These are phyloP conservation scores for Heliconius eleuchia DNA, from an alignment of 1,140 invertebrate genomes.

Conservation along the genomic window DNA sequence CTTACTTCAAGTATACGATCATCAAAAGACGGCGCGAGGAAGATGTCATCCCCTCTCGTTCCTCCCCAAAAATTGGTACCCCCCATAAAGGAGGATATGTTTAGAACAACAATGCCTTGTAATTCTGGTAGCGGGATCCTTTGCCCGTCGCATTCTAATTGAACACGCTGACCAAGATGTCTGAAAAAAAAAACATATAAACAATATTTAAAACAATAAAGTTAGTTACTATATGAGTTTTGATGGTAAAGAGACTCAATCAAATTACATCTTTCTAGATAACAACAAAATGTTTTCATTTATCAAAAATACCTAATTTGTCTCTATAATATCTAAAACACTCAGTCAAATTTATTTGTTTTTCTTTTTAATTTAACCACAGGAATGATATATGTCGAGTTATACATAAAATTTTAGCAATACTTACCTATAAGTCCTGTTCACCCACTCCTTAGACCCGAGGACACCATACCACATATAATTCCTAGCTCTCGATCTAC, in stretches of 20 bases:
- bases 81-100: slow-evolving; percentile 99
- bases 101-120: slow-evolving; percentile 98
- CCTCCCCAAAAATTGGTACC: slow-evolving; percentile 99
- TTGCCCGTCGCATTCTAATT: slow-evolving; percentile 95
- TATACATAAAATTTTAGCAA: neutral
- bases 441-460: slow-evolving; percentile 94
- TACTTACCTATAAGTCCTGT: slow-evolving; percentile 92
- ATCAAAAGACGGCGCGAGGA: slow-evolving; percentile 94
- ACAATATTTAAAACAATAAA: too few species aligned
- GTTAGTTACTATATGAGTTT: too few species aligned
- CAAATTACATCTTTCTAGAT: too few species aligned
- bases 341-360: too few species aligned
- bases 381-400: too few species aligned
- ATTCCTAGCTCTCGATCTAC: slow-evolving; percentile 95
- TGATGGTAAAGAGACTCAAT: too few species aligned
- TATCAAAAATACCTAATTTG: too few species aligned
- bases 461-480: slow-evolving; percentile 99
- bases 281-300: too few species aligned
- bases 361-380: too few species aligned
- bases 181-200: slow-evolving; percentile 44
- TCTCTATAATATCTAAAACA: too few species aligned
- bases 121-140: slow-evolving; percentile 95
- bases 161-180: slow-evolving; percentile 97
- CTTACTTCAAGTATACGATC: slow-evolving; percentile 95
- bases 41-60: slow-evolving; percentile 93